Evolutionary conservation across 2,888 invertebrate species (phyloP), one percentile per base, ranked within the genome.

Genomic region (Drosophila barbarae): DNA sequence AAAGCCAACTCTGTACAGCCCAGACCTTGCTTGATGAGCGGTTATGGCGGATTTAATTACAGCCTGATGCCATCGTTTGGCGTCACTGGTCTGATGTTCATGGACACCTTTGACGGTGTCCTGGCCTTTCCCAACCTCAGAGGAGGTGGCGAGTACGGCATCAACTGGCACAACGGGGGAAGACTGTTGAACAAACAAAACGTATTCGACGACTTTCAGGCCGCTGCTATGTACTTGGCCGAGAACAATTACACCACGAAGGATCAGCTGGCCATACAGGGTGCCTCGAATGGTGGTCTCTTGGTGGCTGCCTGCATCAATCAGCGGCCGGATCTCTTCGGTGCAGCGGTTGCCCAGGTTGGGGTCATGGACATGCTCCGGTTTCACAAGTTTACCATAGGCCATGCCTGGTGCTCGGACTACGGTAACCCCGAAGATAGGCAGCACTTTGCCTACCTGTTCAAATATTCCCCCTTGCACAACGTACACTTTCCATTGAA

Each of bases 361-460:
- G 98, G 98, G 9, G 98, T 99, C 3, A 91, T 98, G 90, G 99
- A 99, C 90, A 97, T 99, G 98, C 91, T 99, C 69, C 93, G 98
- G 58, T 99, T 96, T 91, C 98, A 99, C 90, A 98, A 97, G 90
- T 98, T 99, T 90, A 99, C 99, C 9, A 97, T 99, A 86, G 99
- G 98, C 0, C 95, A 96, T 90, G 96, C 97, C 50, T 99, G 99
- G 99, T 94, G 89, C 59, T 96, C 98, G 0, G 99, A 99, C 90
- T 99, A 95, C 90, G 99, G 99, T 41, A 94, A 94, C 89, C 94
- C 98, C 0, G 96, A 96, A 76, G 93, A 95, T 78, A 91, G 92
- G 77, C 93, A 95, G 36, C 95, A 98, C 85, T 99, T 98, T 88
- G 91, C 94, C 10, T 95, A 95, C 90, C 90, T 98, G 54, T 90